A percentile compares a stretch with the other conserved stretches of the same genome.
Conservation (phyloP, 2,113 vertebrate species). For the Anguilla japonica region DNA sequence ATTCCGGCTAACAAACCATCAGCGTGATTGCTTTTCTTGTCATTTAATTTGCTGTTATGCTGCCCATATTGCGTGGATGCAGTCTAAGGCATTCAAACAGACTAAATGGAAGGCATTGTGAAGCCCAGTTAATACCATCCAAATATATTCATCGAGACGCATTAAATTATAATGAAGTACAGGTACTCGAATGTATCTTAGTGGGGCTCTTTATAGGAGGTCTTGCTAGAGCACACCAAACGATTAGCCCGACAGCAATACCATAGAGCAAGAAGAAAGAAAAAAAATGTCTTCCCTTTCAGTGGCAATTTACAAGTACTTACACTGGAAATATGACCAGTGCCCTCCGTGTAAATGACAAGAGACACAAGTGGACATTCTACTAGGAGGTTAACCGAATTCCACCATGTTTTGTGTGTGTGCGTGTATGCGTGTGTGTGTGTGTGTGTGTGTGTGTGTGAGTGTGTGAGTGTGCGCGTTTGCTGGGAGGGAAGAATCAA, state of each 20-base stretch:
- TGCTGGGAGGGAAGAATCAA: slow-evolving; percentile 22
- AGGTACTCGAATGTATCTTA: neutral
- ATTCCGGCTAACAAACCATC: neutral
- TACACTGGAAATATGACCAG: slow-evolving; percentile 8
- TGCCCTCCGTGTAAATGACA: neutral
- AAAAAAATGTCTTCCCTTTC: neutral
- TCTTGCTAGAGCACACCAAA: too few relatives aligned
- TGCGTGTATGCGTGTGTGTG: neutral
- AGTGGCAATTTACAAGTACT: slow-evolving; percentile 6
- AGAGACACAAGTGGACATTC: slow-evolving; percentile 3
- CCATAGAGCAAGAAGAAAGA: neutral
- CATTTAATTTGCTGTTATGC: neutral
- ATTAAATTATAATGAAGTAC: neutral
- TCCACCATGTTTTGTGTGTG: slow-evolving; percentile 9
- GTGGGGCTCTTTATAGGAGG: neutral
- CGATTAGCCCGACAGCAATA: neutral
- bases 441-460: neutral
- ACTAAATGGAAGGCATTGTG: neutral
- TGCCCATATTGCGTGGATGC: neutral
- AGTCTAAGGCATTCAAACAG: neutral
- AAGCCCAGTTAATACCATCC: neutral
- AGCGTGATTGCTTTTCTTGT: neutral
- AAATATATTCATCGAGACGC: neutral
- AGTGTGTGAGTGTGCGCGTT: too few relatives aligned
- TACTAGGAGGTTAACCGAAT: slow-evolving; percentile 30